Evolutionary conservation across 2,113 vertebrate species (phyloP).

Genomic region (Oncorhynchus mykiss): DNA sequence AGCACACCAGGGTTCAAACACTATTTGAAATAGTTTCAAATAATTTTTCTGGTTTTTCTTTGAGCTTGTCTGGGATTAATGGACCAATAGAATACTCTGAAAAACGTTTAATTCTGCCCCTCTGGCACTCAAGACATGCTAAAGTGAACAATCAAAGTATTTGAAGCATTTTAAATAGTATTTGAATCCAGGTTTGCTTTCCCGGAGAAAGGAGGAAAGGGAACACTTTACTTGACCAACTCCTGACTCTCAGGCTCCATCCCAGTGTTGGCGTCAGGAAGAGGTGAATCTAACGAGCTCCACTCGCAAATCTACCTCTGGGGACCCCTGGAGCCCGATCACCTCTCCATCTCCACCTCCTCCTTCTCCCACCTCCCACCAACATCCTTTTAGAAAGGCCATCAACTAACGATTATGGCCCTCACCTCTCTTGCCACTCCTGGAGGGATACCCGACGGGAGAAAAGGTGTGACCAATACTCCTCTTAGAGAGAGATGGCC

Average conservation of each 20-base stretch:
- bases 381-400: slow-evolving; percentile 70
- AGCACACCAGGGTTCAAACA: no score
- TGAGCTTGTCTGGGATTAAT: no score
- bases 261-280: slow-evolving; percentile 63
- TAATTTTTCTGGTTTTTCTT: no score
- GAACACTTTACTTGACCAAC: slow-evolving; percentile 56
- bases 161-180: no score
- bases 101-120: no score
- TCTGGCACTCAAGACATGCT: no score
- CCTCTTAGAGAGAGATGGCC: slow-evolving; percentile 17
- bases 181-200: no score
- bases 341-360: slow-evolving; percentile 35
- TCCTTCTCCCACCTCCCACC: slow-evolving; percentile 29
- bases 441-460: slow-evolving; percentile 41
- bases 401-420: slow-evolving; percentile 43
- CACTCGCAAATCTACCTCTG: slow-evolving; percentile 67
- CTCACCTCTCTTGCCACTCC: slow-evolving; percentile 38
- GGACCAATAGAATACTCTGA: no score
- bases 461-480: slow-evolving; percentile 62
- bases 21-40: no score
- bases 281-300: slow-evolving; percentile 72
- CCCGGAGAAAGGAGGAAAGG: slow-evolving; percentile 5
- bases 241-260: slow-evolving; percentile 59
- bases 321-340: slow-evolving; percentile 50
- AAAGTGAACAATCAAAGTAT: no score